Evolutionary conservation across 2,888 invertebrate species (phyloP), one percentile per base, ranked within the genome.

Genomic region (Mythimna albipuncta): DNA sequence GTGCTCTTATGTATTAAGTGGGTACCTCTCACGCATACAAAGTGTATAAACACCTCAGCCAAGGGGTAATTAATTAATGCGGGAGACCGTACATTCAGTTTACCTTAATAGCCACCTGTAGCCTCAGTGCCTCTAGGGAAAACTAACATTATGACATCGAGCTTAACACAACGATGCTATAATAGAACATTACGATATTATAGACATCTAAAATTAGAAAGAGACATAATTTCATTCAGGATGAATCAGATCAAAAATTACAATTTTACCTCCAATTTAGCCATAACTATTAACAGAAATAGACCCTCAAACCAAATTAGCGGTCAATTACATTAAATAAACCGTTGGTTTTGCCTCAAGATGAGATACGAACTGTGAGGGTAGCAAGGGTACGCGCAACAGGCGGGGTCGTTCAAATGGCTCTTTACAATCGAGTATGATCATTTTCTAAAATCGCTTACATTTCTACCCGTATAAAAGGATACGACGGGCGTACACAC

Each of bases 281-380:
- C 26, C 16, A 52, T 72, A 73, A 73, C 32, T 75, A 59, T 64
- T 41, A 73, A 58, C 21, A 64, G 32, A 47, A 38, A 59, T 64
- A 65, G 21, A 75, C 62, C 52, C 32, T 66, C 19, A 26, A 58
- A 77, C 47, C 16, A 77, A 73, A 79, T 73, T 66, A 63, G 21
- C 44, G 38, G 74, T 52, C 59, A 66, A 79, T 77, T 81, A 66
- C 64, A 41, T 67, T 57, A 57, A 82, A 82, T 79, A 78, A 78
- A 78, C 55, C 55, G 58, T 67, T 57, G 47, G 44, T 66, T 72
- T 77, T 67, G 73, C 77, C 72, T 80, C 83, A 58, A 93, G 89
- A 81, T 94, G 93, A 71, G 93, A 93, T 75, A 92, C 94, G 65
- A 94, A 93, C 72, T 91, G 89, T 26, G 94, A 95, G 26, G 95